Evolutionary conservation across 2,113 vertebrate species (phyloP), one percentile per base, ranked within the genome.

Genomic region (Chrysochloris asiatica): DNA sequence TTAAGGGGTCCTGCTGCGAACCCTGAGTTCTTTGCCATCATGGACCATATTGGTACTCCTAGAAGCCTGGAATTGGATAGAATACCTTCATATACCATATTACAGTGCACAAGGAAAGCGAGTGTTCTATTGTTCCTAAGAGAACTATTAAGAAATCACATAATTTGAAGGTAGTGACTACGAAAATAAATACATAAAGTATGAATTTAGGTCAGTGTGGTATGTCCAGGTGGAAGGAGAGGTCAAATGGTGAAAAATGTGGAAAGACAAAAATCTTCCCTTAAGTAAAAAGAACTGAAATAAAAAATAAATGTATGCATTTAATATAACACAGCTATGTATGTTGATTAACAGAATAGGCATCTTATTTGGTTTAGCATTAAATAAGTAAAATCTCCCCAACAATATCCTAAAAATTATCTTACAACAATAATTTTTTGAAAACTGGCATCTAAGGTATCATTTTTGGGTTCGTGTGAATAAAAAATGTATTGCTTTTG

Each of bases 401-500:
- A 67, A 30, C 3, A 17, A 22, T 67, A 48, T 73, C 43, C 21
- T 83, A 67, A 59, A n/a, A 83, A 89, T 54, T 63, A 56, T 63
- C 76, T 50, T 43, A 52, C 54, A 93, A 88, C 73, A 76, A 76
- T 65, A 38, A 73, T 80, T 72, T 54, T 72, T 30, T 69, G 83
- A 87, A 61, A 89, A 92, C 2, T 83, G n/a, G 10, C 65, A 86
- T 71, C 63, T 13, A 21, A 89, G 87, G 24, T n/a, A 87, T 47
- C 28, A 61, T 54, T 63, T 67, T 47, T 38, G 92, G 9, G 52
- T 56, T 76, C 59, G 26, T 61, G 38, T 79, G 88, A 77, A 73
- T 36, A 79, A 59, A 48, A 86, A 89, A 76, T 77, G 80, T 76
- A 77, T 63, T 65, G 38, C 30, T 73, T 94, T 79, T 81, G 89